Percentiles rank a stretch among this genome's conserved stretches.
Evolutionary conservation across 2,888 invertebrate species (phyloP).

Genomic region (Agriopis aurantiaria): DNA sequence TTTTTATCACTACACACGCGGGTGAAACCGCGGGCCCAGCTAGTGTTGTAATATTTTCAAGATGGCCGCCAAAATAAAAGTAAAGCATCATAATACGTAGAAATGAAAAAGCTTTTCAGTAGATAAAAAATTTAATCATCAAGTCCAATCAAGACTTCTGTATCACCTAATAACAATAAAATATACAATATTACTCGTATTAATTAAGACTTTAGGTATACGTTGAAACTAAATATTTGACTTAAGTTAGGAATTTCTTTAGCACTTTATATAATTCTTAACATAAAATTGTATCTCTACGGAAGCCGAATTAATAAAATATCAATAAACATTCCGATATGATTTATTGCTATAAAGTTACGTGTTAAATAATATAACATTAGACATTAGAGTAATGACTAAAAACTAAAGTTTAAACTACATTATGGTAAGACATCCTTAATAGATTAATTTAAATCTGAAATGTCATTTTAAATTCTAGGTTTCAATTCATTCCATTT

Average conservation of each 20-base stretch:
- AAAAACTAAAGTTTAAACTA: conserved; percentile 61
- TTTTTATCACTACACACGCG: no score
- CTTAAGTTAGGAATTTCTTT: conserved; percentile 44
- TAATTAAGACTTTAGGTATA: conserved; percentile 56
- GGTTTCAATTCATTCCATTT: conserved; percentile 13
- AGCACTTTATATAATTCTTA: conserved; percentile 31
- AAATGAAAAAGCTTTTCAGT: conserved; percentile 53
- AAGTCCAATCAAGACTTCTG: conserved; percentile 74
- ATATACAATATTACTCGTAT: conserved; percentile 72
- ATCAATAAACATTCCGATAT: conserved; percentile 61
- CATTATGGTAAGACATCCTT: conserved; percentile 71
- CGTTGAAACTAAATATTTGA: conserved; percentile 54
- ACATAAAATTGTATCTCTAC: conserved; percentile 46
- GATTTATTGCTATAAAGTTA: conserved; percentile 61
- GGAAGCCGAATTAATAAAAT: conserved; percentile 67
- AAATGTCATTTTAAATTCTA: conserved; percentile 34
- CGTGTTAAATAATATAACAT: conserved; percentile 72
- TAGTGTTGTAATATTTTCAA: no score
- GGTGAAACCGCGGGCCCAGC: no score
- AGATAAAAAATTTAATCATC: conserved; percentile 82
- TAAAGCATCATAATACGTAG: no score
- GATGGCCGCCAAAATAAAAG: no score
- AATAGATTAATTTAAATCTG: conserved; percentile 44
- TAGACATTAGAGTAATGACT: conserved; percentile 49
- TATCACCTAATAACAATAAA: conserved; percentile 76